Percentiles rank a stretch among this genome's conserved stretches.
Conservation (phyloP, 1,140 invertebrate genomes). For the Pogonomyrmex barbatus region DNA sequence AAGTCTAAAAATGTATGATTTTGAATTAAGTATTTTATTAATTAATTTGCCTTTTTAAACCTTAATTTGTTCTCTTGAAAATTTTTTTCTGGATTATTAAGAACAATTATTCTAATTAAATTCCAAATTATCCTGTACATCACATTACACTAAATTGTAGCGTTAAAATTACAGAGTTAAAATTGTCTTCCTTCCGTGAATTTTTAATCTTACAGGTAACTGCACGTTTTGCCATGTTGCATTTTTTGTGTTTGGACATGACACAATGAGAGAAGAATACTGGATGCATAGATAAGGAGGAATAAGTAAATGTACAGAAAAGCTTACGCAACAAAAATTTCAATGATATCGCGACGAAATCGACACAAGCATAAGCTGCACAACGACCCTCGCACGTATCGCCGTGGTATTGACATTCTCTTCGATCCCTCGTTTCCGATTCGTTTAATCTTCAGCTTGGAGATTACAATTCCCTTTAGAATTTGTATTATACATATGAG, state of each 20-base stretch:
- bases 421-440: constrained; percentile 29
- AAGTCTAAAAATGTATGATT: too few species aligned
- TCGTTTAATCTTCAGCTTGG: constrained; percentile 28
- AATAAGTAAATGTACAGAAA: constrained; percentile 25
- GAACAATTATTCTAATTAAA: too few species aligned
- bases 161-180: background rate
- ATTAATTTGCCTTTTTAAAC: too few species aligned
- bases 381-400: background rate
- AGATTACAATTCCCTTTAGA: constrained; percentile 35
- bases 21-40: too few species aligned
- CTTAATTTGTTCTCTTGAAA: too few species aligned
- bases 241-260: background rate
- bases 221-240: background rate
- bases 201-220: background rate
- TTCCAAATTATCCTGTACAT: too few species aligned
- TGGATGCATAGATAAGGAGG: background rate
- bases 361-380: constrained; percentile 14
- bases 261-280: background rate
- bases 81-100: too few species aligned
- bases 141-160: background rate
- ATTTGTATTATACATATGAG: background rate
- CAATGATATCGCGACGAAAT: background rate
- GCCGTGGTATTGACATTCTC: constrained; percentile 36
- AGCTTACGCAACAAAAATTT: background rate
- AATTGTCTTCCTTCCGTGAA: background rate